phyloP scores from a whole-genome alignment of 2,113 vertebrate genomes.

The Corapipo altera region DNA sequence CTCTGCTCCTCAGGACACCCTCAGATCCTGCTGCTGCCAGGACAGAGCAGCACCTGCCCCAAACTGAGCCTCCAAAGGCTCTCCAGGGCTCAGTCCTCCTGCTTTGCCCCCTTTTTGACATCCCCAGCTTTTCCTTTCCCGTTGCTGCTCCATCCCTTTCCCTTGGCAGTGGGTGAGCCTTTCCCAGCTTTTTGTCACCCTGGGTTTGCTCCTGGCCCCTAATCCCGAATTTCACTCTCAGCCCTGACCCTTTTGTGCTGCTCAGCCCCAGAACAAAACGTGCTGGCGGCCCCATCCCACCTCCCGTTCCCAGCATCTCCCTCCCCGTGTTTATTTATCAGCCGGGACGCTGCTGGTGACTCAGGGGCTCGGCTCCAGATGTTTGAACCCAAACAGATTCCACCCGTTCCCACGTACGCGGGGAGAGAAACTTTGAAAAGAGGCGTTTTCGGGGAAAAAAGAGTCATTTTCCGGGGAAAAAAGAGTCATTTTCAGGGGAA shows the following conservation, averaged over 20 bases:
- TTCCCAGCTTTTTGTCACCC: not conserved
- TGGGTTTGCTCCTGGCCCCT: not conserved
- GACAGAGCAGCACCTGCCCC: not conserved
- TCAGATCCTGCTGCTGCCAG: rapidly evolving
- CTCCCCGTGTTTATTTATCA: not conserved
- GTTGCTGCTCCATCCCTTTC: not conserved
- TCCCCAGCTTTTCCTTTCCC: not conserved
- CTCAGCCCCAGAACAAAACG: not conserved
- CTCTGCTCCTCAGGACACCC: not conserved
- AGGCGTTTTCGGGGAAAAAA: not conserved
- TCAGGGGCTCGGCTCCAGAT: conserved; percentile 11
- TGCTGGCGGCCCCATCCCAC: not conserved
- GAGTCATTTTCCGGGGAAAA: no score
- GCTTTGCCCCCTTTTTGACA: not conserved
- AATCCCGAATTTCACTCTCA: not conserved
- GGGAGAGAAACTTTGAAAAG: not conserved
- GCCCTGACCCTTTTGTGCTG: not conserved
- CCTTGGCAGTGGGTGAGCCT: rapidly evolving
- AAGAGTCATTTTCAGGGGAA: no score
- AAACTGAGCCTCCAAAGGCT: not conserved
- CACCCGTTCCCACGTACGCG: not conserved
- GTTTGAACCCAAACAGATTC: conserved; percentile 12
- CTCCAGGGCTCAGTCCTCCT: not conserved
- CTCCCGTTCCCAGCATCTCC: not conserved
- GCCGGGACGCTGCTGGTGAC: not conserved